Base-by-base conservation (phyloP, 2,888 invertebrate species). In the Pharmacophagus antenor region DNA sequence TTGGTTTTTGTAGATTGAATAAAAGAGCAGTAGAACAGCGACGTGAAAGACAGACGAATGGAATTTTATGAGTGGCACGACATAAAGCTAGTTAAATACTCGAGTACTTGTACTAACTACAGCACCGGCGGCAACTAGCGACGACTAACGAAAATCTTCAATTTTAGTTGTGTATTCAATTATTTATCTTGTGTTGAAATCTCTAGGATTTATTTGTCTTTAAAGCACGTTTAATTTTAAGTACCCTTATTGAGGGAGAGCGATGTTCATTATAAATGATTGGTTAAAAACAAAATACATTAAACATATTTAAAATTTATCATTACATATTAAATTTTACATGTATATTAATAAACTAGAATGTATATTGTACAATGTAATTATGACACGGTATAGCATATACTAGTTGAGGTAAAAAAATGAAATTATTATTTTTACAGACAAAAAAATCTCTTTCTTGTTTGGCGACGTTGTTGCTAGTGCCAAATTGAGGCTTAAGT, bases 401-500 rank as follows among this genome's bases (percentile, higher is more conserved):
- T n/a, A n/a, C n/a, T n/a, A n/a, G n/a, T n/a, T n/a, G n/a, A n/a
- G n/a, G n/a, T n/a, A 37, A 55, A 63, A 57, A 54, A 56, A 61
- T 61, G 57, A 67, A 64, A 66, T 61, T 62, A 66, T 64, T 69
- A 64, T 64, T 61, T 66, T 56, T 63, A 59, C 63, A 60, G 27
- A 27, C 4, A 37, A 37, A 37, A 37, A 59, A 63, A 54, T 62
- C 67, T 66, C 48, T 56, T 67, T 66, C 68, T 66, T 65, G 70
- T 68, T 70, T 67, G 65, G 62, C 69, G 68, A 67, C 65, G 67
- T 65, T 67, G 70, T 65, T 67, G 70, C 72, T 75, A 73, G 78
- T 79, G 80, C 81, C 80, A 83, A 84, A 84, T 82, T 80, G 80
- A 79, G 76, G 75, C 79, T 79, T 77, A 80, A 77, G 73, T 76